These are phyloP conservation scores for Polypterus senegalus DNA, from an alignment of 2,113 vertebrate genomes.

Conservation along the genomic window DNA sequence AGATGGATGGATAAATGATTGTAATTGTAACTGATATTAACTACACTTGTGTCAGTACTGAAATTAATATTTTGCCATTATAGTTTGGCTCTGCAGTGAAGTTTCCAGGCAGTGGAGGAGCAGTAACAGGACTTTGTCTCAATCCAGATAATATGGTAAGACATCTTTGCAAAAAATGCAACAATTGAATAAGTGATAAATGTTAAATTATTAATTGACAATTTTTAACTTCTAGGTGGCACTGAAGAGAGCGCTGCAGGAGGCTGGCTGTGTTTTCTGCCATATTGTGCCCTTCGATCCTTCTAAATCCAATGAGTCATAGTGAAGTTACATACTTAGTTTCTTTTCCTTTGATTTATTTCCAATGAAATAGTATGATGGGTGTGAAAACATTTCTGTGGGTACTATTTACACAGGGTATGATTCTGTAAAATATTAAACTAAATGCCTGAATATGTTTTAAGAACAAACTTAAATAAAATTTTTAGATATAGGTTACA, in stretches of 20 bases:
- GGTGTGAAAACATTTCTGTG: too few species aligned
- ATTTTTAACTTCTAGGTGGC: conserved; percentile 44
- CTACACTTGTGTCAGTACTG: too few species aligned
- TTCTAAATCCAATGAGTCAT: conserved; percentile 4
- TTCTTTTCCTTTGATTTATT: too few species aligned
- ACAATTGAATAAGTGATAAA: neutral
- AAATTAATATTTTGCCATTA: neutral
- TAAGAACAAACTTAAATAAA: too few species aligned
- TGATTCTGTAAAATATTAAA: too few species aligned
- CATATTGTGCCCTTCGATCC: conserved; percentile 46
- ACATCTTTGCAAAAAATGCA: neutral
- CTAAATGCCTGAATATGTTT: too few species aligned
- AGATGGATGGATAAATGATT: too few species aligned
- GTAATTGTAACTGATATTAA: too few species aligned
- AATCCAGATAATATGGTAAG: conserved; percentile 45
- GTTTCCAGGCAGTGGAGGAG: conserved; percentile 62
- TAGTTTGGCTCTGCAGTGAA: conserved; percentile 64
- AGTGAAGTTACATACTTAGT: too few species aligned
- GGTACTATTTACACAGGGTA: too few species aligned
- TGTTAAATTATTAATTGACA: conserved; percentile 2
- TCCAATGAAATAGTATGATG: too few species aligned
- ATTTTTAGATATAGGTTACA: too few species aligned
- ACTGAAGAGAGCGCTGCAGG: conserved; percentile 60
- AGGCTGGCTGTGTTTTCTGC: conserved; percentile 63
- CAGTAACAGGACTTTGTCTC: conserved; percentile 57